Base-by-base conservation (phyloP, 2,113 vertebrate genomes). In the Myanophis thanlyinensis region DNA sequence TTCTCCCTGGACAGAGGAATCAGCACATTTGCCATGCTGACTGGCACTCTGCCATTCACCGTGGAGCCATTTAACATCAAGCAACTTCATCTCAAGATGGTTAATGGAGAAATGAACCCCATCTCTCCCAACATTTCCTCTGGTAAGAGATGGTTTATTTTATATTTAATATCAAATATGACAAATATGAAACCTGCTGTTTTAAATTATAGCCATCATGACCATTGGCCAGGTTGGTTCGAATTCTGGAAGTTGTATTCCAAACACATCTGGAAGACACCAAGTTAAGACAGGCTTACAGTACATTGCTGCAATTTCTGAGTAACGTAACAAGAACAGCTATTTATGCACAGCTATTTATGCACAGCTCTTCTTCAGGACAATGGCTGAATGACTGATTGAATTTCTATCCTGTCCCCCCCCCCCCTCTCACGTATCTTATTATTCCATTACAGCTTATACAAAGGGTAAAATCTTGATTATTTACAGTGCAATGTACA, bases 11-110 rank as follows among this genome's bases (percentile, higher is more conserved):
- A 92, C 95, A 98, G 98, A 96, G 98, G 98, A 27, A 97, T 98
- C 92, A 98, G 98, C 92, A 97, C 97, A 92, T 98, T 98, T 95
- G 98, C 98, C 90, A 98, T 98, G 98, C 93, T 98, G 95, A 98
- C 98, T 0, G 97, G 98, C 44, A 98, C 97, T 0, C 96, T 98
- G 48, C 97, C 98, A 7, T 98, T 98, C 96, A 97, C 94, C 0
- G 97, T 98, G 89, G 98, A 99, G 92, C 98, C 98, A 86, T 98
- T 98, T 93, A 98, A 98, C 97, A 98, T 98, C 95, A 98, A 98
- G 95, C 97, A 98, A 88, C 97, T 98, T 88, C 97, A 98, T 93
- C 98, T 97, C 95, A 98, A 99, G 97, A 98, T 98, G 97, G 95
- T 98, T 85, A 98, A 93, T 49, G 97, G 97, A 90, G 98, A 98